Percentiles rank a stretch among this genome's conserved stretches.
Evolutionary conservation across 2,113 vertebrate species (phyloP).

Genomic region (Danionella cerebrum): DNA sequence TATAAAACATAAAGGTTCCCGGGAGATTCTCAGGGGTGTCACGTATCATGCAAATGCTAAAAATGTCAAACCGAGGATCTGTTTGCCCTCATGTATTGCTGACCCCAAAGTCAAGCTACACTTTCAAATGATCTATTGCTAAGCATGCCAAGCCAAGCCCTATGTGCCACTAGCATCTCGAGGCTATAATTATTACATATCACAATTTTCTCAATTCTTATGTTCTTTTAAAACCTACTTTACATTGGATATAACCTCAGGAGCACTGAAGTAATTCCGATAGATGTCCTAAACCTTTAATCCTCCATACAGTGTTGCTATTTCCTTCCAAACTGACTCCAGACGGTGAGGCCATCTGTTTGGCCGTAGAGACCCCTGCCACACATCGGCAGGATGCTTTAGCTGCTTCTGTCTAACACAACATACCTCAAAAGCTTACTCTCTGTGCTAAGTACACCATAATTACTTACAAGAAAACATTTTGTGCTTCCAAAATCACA

Average conservation of each 20-base stretch:
- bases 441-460: not conserved
- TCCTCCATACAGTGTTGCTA: not conserved
- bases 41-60: not conserved
- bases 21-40: not conserved
- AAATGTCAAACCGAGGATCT: too few relatives aligned
- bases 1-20: not conserved
- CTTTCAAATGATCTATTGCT: too few relatives aligned
- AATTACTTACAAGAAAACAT: too few relatives aligned
- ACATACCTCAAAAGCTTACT: not conserved
- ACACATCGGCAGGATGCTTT: conserved; percentile 2
- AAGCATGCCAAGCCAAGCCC: too few relatives aligned
- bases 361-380: not conserved
- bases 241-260: not conserved
- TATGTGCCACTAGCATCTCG: too few relatives aligned
- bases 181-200: too few relatives aligned
- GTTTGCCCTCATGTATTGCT: too few relatives aligned
- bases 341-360: conserved; percentile 14
- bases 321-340: not conserved
- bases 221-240: too few relatives aligned
- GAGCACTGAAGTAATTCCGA: not conserved
- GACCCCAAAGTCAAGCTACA: too few relatives aligned
- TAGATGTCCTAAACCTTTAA: not conserved
- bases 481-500: conserved; percentile 25
- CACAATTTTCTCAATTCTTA: too few relatives aligned
- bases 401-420: conserved; percentile 9